Evolutionary conservation across 2,113 vertebrate species (phyloP).

Genomic region (Thryonomys swinderianus): DNA sequence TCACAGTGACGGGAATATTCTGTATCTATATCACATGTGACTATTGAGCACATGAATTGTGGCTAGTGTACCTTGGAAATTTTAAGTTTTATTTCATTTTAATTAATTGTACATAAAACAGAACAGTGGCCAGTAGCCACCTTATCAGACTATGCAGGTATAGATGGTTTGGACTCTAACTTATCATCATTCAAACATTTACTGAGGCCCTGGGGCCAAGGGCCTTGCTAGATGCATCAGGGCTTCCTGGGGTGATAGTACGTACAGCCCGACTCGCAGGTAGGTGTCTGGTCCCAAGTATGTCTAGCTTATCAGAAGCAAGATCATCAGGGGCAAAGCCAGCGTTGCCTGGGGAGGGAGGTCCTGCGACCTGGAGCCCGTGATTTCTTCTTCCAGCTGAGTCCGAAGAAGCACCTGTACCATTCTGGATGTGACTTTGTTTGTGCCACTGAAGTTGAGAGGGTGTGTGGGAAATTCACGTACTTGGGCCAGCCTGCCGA

Average conservation of each 20-base stretch:
- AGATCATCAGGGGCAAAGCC: neutral
- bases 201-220: neutral
- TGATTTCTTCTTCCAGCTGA: neutral
- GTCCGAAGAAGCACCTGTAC: neutral
- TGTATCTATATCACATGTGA: neutral
- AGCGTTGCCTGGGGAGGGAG: neutral
- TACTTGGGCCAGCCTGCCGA: too few species aligned
- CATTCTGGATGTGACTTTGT: neutral
- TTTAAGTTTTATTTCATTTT: slow-evolving; percentile 18
- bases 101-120: neutral
- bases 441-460: neutral
- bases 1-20: neutral
- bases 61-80: neutral
- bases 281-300: neutral
- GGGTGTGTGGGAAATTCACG: neutral
- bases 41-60: neutral
- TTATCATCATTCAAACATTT: neutral
- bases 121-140: neutral
- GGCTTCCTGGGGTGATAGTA: neutral
- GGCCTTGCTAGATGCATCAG: neutral
- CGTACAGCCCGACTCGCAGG: too few species aligned
- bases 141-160: neutral
- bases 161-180: neutral
- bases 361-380: neutral
- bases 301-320: neutral